Evolutionary conservation across 2,113 vertebrate genomes (phyloP), one percentile per base, ranked within the genome.

Genomic region (Thunnus thynnus): DNA sequence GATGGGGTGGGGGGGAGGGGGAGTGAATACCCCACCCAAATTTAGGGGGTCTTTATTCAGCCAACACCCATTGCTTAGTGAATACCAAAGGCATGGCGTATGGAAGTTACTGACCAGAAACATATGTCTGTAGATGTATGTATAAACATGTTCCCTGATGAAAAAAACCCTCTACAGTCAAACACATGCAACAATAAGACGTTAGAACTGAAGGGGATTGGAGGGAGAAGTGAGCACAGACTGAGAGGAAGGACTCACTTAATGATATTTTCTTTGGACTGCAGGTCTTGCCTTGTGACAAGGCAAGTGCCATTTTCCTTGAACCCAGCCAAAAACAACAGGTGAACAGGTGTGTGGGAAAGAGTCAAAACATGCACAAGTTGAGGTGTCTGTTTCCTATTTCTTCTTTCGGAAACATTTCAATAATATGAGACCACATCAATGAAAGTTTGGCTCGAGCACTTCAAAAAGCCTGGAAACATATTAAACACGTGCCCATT

Each of bases 21-120:
- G 75, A 63, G 68, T 76, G 72, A 70, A 73, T 80, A 88, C 68
- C 79, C 86, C 86, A 89, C 82, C 88, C 91, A 92, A 60, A 92
- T 92, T 88, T 89, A 88, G 91, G 86, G 82, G 78, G 58, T 90
- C 82, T 91, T 82, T 84, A 83, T 85, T 82, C 82, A 80, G 88
- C 75, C 86, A 76, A 64, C 85, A 74, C 65, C 87, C 86, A 80
- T 36, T 58, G 78, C 81, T 86, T 82, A 75, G 83, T 79, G 83
- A 92, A 91, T 94, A 84, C 80, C 44, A 41, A 78, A 88, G 66
- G 51, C 73, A 73, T 93, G 91, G 80, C 85, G 50, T 81, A 84
- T 62, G 80, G 81, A 88, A 87, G 82, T 80, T 82, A 71, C 70
- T 92, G 87, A 87, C 71, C 77, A 64, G 22, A 89, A 92, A 86